A percentile compares a stretch with the other conserved stretches of the same genome.
phyloP scores from a whole-genome alignment of 1,140 invertebrate genomes.

The Hydropsyche tenuis region DNA sequence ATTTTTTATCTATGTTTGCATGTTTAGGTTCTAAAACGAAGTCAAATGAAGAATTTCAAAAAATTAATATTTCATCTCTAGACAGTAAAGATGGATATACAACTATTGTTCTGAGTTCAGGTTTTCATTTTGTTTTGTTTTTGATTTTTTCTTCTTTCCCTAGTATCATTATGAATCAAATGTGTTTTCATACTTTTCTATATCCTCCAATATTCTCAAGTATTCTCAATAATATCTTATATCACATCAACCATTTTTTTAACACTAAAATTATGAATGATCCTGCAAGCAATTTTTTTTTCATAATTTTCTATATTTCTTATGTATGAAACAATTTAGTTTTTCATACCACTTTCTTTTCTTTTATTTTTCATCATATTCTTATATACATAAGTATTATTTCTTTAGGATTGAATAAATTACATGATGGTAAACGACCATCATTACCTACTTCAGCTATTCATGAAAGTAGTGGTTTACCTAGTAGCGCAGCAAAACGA shows the following conservation, averaged over 20 bases:
- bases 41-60: slow-evolving; percentile 69
- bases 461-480: slow-evolving; percentile 22
- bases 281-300: too few relatives aligned
- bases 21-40: slow-evolving; percentile 50
- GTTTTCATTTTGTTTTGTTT: slow-evolving; percentile 54
- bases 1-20: too few relatives aligned
- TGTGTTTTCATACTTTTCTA: not conserved
- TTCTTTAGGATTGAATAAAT: slow-evolving; percentile 39
- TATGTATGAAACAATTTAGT: slow-evolving; percentile 5
- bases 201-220: not conserved
- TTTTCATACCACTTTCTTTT: not conserved
- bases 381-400: not conserved
- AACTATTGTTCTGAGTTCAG: slow-evolving; percentile 70
- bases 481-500: slow-evolving; percentile 54
- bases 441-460: slow-evolving; percentile 19
- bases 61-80: slow-evolving; percentile 64
- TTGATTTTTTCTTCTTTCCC: not conserved
- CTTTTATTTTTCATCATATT: not conserved
- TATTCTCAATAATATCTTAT: not conserved
- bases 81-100: slow-evolving; percentile 73
- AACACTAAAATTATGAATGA: too few relatives aligned
- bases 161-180: not conserved
- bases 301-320: too few relatives aligned
- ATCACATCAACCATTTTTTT: too few relatives aligned
- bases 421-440: slow-evolving; percentile 43